These are phyloP conservation scores for Protophormia terraenovae DNA, from an alignment of 2,888 invertebrate genomes.

Conservation along the genomic window DNA sequence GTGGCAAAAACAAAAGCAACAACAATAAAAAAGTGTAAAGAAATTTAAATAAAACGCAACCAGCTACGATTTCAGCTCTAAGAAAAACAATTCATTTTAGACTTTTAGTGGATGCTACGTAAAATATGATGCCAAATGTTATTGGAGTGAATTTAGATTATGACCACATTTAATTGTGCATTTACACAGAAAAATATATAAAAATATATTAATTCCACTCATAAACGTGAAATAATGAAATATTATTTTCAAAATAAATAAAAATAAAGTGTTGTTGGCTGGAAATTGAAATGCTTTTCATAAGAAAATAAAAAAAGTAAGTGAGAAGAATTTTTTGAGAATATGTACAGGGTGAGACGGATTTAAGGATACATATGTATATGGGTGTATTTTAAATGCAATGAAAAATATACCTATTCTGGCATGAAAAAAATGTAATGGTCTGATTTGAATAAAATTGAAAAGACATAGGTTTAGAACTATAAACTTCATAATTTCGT, in stretches of 20 bases:
- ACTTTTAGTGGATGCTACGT: not conserved
- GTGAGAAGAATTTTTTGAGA: not conserved
- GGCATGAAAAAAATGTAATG: no score
- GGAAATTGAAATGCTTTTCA: not conserved
- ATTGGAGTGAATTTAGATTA: constrained; percentile 11
- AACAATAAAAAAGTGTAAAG: not conserved
- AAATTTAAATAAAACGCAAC: not conserved
- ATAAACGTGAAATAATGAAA: constrained; percentile 37
- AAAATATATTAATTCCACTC: constrained; percentile 32
- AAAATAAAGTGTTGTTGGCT: not conserved
- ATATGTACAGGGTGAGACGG: not conserved
- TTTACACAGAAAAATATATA: constrained; percentile 17
- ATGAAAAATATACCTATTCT: no score
- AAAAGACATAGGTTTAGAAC: no score
- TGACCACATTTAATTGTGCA: constrained; percentile 38
- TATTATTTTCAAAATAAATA: constrained; percentile 26
- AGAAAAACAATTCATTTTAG: constrained; percentile 15
- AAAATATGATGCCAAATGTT: constrained; percentile 34
- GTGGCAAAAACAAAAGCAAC: not conserved
- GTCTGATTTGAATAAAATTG: no score
- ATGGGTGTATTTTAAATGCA: no score
- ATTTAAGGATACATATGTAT: not conserved
- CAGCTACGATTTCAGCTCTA: constrained; percentile 5
- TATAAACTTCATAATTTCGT: no score
- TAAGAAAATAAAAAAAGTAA: not conserved